Evolutionary conservation across 2,797 vertebrate species (phyloP).

Genomic region (Schizopygopsis malacanthus): DNA sequence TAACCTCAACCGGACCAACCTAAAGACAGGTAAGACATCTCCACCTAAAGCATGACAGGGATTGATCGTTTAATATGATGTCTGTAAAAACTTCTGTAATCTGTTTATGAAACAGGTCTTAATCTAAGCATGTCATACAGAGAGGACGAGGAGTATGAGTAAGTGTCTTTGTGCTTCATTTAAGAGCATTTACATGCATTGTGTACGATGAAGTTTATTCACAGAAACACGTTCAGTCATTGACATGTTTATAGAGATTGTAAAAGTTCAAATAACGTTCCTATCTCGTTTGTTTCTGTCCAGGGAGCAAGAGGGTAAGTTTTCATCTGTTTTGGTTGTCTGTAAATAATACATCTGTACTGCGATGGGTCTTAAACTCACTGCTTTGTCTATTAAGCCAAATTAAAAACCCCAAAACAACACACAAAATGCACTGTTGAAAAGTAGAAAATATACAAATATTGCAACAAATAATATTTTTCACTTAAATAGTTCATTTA

Average conservation of each 20-base stretch:
- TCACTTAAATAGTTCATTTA: background rate
- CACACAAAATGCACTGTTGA: background rate
- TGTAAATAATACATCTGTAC: background rate
- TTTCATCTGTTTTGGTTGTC: background rate
- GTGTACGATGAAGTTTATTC: background rate
- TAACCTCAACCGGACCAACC: background rate
- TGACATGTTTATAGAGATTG: background rate
- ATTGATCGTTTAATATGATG: background rate
- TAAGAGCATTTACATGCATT: background rate
- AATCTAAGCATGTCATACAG: slow-evolving; percentile 86
- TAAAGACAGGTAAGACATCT: slow-evolving; percentile 45
- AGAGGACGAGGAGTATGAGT: slow-evolving; percentile 86
- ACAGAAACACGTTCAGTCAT: background rate
- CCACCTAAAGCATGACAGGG: background rate
- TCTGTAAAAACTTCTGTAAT: slow-evolving; percentile 13
- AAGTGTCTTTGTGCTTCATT: slow-evolving; percentile 71
- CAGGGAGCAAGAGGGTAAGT: slow-evolving; percentile 90
- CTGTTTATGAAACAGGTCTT: slow-evolving; percentile 62
- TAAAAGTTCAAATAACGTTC: slow-evolving; percentile 2
- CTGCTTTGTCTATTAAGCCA: background rate
- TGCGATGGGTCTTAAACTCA: background rate
- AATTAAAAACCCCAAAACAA: background rate
- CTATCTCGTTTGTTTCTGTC: slow-evolving; percentile 55
- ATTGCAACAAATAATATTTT: background rate
- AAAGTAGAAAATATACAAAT: background rate